phyloP scores from a whole-genome alignment of 1,140 invertebrate genomes.

The Cylas formicarius region DNA sequence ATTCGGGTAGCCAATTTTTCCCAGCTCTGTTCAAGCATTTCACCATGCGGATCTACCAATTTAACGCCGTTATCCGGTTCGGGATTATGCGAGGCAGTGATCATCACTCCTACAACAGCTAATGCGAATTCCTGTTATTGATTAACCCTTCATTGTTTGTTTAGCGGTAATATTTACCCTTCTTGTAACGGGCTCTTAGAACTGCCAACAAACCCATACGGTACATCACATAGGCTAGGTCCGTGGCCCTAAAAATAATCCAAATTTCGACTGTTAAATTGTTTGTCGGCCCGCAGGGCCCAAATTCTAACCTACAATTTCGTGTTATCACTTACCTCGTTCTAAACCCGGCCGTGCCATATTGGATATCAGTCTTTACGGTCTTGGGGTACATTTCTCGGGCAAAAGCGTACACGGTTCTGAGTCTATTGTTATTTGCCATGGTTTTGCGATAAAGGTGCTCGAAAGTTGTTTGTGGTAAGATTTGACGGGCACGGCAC shows the following conservation, averaged over 20 bases:
- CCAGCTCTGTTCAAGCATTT: constrained; percentile 92
- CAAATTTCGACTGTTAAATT: no score
- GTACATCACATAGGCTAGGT: constrained; percentile 82
- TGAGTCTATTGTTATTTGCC: constrained; percentile 30
- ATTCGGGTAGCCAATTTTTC: constrained; percentile 80
- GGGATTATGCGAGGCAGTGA: constrained; percentile 98
- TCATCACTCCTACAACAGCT: constrained; percentile 85
- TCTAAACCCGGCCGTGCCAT: constrained; percentile 63
- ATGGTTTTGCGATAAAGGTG: constrained; percentile 25
- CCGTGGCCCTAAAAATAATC: constrained; percentile 60
- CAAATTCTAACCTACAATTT: no score
- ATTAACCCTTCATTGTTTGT: constrained; percentile 1
- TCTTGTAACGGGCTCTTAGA: constrained; percentile 72
- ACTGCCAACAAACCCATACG: constrained; percentile 87
- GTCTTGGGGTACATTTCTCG: constrained; percentile 66
- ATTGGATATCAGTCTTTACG: constrained; percentile 53
- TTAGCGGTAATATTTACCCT: constrained; percentile 51
- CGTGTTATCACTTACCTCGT: constrained; percentile 51
- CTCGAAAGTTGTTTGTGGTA: constrained; percentile 20
- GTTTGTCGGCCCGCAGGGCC: no score
- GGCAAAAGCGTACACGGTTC: constrained; percentile 62
- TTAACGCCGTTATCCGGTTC: constrained; percentile 96
- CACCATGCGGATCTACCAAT: constrained; percentile 88
- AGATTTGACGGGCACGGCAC: constrained; percentile 4
- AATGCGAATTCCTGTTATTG: constrained; percentile 10